phyloP scores from a whole-genome alignment of 2,888 invertebrate genomes.

The Acleris laterana region DNA sequence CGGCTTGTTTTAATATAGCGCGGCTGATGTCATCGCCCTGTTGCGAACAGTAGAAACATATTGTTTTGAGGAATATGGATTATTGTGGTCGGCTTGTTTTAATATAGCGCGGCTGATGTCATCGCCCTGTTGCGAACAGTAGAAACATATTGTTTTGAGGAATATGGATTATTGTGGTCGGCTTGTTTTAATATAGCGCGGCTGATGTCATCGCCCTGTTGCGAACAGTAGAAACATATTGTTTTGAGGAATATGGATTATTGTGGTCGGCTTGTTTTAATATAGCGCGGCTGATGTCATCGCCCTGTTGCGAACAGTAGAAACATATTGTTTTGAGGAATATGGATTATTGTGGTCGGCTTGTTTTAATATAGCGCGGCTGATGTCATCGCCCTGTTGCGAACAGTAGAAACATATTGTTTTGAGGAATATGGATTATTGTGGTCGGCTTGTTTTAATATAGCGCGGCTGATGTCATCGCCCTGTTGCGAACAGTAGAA shows the following conservation, averaged over 20 bases:
- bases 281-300: conserved; percentile 76
- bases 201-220: conserved; percentile 76
- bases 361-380: conserved; percentile 52
- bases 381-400: conserved; percentile 78
- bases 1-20: conserved; percentile 49
- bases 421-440: conserved; percentile 36
- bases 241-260: conserved; percentile 42
- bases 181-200: conserved; percentile 50
- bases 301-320: conserved; percentile 63
- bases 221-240: conserved; percentile 55
- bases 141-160: conserved; percentile 50
- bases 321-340: conserved; percentile 49
- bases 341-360: conserved; percentile 10
- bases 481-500: conserved; percentile 62
- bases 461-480: conserved; percentile 76
- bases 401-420: conserved; percentile 52
- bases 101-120: conserved; percentile 72
- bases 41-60: conserved; percentile 58
- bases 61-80: conserved; percentile 45
- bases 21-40: conserved; percentile 73
- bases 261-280: not conserved
- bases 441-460: not conserved
- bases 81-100: not conserved
- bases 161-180: conserved; percentile 15
- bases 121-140: conserved; percentile 67